These are phyloP conservation scores for Podargus strigoides DNA, from an alignment of 2,797 vertebrate genomes.

Conservation along the genomic window DNA sequence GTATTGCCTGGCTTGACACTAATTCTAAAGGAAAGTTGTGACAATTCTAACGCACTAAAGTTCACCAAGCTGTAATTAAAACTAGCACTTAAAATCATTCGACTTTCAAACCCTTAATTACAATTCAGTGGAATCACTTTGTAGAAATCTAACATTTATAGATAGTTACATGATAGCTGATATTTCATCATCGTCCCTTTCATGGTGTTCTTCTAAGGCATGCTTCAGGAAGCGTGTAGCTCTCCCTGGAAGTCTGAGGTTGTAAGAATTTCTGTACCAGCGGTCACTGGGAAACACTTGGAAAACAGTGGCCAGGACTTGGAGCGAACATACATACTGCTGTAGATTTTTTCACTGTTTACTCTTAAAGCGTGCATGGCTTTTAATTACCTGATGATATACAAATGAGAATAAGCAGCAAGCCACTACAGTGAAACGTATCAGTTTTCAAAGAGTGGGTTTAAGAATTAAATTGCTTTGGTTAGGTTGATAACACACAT, in stretches of 20 bases:
- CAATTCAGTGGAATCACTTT: conserved; percentile 73
- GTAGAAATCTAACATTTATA: conserved; percentile 72
- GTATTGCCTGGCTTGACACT: conserved; percentile 79
- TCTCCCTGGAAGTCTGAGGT: not conserved
- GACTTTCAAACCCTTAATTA: conserved; percentile 82
- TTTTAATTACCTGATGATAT: not conserved
- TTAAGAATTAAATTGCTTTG: not conserved
- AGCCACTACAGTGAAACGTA: not conserved
- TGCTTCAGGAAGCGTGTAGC: not conserved
- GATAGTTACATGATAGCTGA: conserved; percentile 63
- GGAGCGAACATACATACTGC: not conserved
- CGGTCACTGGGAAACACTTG: not conserved
- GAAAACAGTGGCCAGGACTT: not conserved
- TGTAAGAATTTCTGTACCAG: not conserved
- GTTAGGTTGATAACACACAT: not conserved
- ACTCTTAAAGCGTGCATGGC: accelerated
- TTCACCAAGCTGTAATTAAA: conserved; percentile 82
- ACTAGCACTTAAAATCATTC: conserved; percentile 81
- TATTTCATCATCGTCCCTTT: conserved; percentile 66
- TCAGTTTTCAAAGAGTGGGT: not conserved
- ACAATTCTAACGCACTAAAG: conserved; percentile 79
- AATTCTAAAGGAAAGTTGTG: conserved; percentile 83
- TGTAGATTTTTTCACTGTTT: not conserved
- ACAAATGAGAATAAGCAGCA: not conserved
- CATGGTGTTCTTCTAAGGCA: conserved; percentile 13